Evolutionary conservation across 2,888 invertebrate species (phyloP), one percentile per base, ranked within the genome.

Genomic region (Dasypogon diadema): DNA sequence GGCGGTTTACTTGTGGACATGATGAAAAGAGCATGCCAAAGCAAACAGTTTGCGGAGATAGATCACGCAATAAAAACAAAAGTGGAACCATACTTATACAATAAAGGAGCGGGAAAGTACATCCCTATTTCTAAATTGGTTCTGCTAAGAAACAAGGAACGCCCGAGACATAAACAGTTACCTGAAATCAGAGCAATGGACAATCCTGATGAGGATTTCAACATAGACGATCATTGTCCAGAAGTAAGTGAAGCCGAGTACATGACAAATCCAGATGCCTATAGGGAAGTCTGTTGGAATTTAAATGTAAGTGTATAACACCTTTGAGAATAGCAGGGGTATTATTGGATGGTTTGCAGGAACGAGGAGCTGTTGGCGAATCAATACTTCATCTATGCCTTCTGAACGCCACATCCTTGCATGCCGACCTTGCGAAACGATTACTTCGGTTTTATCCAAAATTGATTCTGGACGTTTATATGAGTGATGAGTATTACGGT

Each of bases 401-500:
- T 75, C 88, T 99, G 24, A 95, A 96, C 82, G 96, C 97, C 0
- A 95, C 97, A 0, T 93, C 96, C 0, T 87, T 97, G 56, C 94
- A 98, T 83, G 95, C 95, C 1, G 98, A 98, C 84, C 89, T 99
- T 73, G 98, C 97, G 0, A 98, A 98, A 86, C 88, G 98, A 75
- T 88, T 99, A 24, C 87, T 99, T 5, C 89, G 93, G 65, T 94
- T 95, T 84, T 99, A 96, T 87, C 99, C 99, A 0, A 96, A 96
- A 83, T 90, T 99, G 18, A 96, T 99, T 82, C 94, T 97, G 83
- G 99, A 99, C 83, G 93, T 97, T 80, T 99, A 98, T 85, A 92
- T 96, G 87, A 92, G 93, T 63, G 99, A 99, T 82, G 99, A 99
- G 86, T 99, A 98, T 85, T 99, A 97, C 83, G 99, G 98, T 1